Percentiles rank a stretch among this genome's conserved stretches.
phyloP scores from a whole-genome alignment of 2,797 vertebrate species.

The Synanceia verrucosa region DNA sequence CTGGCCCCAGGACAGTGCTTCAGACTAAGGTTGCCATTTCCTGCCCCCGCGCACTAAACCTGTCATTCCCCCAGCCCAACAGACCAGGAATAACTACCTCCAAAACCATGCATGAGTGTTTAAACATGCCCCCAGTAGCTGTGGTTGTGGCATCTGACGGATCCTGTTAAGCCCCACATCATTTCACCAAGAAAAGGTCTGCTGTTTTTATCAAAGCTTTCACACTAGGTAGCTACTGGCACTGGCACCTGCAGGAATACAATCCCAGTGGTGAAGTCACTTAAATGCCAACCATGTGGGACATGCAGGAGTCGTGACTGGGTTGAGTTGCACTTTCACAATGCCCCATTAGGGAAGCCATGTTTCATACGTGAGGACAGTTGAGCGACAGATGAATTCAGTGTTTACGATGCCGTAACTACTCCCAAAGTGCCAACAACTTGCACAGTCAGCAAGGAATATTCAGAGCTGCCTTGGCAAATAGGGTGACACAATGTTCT shows the following conservation, averaged over 20 bases:
- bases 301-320: conserved; percentile 50
- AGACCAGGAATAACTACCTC: conserved; percentile 65
- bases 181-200: conserved; percentile 32
- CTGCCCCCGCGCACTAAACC: conserved; percentile 57
- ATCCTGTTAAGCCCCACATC: conserved; percentile 40
- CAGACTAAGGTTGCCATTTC: conserved; percentile 53
- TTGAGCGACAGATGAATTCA: conserved; percentile 45
- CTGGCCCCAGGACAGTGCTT: conserved; percentile 26
- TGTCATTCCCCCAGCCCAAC: conserved; percentile 50
- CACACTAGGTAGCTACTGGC: conserved; percentile 19
- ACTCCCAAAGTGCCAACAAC: conserved; percentile 15
- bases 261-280: conserved; percentile 23
- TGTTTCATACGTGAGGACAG: conserved; percentile 46
- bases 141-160: conserved; percentile 37
- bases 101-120: conserved; percentile 40
- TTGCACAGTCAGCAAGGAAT: conserved; percentile 12
- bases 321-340: conserved; percentile 25
- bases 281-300: conserved; percentile 60
- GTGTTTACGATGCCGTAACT: conserved; percentile 51
- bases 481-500: neutral
- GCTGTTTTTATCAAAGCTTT: conserved; percentile 34
- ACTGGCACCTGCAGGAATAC: conserved; percentile 38
- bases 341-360: neutral
- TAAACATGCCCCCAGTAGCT: conserved; percentile 47
- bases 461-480: neutral